phyloP scores from a whole-genome alignment of 2,888 invertebrate species.

The Noctua pronuba region DNA sequence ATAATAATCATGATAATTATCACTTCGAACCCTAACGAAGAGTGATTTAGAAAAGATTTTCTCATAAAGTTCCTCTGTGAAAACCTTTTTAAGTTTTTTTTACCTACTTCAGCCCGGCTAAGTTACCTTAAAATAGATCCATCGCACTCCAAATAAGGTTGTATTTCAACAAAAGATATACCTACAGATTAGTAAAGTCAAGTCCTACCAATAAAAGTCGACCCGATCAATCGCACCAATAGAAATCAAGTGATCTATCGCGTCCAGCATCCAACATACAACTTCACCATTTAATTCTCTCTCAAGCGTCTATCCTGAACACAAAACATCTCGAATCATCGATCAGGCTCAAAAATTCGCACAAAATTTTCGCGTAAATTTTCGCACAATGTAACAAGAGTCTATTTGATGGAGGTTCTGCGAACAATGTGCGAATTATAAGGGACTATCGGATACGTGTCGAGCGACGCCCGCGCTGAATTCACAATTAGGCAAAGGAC shows the following conservation, averaged over 20 bases:
- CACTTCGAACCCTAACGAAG: neutral
- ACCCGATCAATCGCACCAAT: conserved; percentile 25
- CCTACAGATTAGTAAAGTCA: neutral
- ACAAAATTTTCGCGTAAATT: conserved; percentile 41
- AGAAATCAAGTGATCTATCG: conserved; percentile 36
- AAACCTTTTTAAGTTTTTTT: no score
- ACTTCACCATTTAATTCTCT: conserved; percentile 39
- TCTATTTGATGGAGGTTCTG: conserved; percentile 41
- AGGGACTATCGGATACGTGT: conserved; percentile 60
- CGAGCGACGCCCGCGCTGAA: conserved; percentile 61
- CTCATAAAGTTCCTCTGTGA: no score
- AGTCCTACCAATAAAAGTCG: conserved; percentile 29
- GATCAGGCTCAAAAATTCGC: conserved; percentile 44
- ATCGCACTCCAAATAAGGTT: neutral
- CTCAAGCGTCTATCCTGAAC: conserved; percentile 12
- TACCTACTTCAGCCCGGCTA: neutral
- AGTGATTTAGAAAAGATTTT: neutral
- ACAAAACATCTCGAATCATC: conserved; percentile 37
- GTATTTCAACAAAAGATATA: neutral
- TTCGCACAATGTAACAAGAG: conserved; percentile 53
- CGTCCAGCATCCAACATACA: conserved; percentile 12
- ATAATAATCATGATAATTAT: no score
- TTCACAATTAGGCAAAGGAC: conserved; percentile 61
- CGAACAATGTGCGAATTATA: conserved; percentile 65
- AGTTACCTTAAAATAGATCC: neutral